Conservation (phyloP, 2,888 invertebrate species). For the Microdon myrmicae region DNA sequence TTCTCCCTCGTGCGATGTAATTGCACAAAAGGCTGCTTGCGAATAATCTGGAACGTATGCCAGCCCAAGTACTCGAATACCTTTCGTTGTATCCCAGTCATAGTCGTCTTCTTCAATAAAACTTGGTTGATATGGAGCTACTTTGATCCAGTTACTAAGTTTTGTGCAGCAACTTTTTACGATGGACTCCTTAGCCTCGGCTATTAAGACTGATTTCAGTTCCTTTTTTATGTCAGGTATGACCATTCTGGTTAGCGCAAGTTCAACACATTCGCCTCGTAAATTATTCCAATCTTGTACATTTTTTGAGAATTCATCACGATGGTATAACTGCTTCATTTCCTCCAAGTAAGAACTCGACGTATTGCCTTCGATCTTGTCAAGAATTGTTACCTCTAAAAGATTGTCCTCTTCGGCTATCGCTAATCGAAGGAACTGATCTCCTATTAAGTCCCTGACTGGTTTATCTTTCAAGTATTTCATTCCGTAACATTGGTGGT, state of each 20-base stretch:
- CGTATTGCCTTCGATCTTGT: conserved; percentile 82
- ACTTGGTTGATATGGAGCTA: conserved; percentile 76
- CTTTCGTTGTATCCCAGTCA: conserved; percentile 84
- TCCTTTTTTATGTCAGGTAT: conserved; percentile 91
- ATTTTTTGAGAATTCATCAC: conserved; percentile 93
- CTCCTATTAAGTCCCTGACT: conserved; percentile 85
- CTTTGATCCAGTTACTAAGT: conserved; percentile 89
- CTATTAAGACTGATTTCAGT: conserved; percentile 78
- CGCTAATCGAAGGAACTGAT: conserved; percentile 86
- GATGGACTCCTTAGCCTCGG: conserved; percentile 89
- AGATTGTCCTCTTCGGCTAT: conserved; percentile 86
- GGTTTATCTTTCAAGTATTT: conserved; percentile 95
- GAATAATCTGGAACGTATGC: conserved; percentile 87
- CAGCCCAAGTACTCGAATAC: conserved; percentile 86
- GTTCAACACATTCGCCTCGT: conserved; percentile 86
- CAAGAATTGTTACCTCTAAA: conserved; percentile 77
- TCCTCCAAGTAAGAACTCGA: conserved; percentile 85
- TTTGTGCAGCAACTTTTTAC: conserved; percentile 86
- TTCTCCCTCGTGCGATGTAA: conserved; percentile 90
- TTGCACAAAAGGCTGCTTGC: conserved; percentile 87
- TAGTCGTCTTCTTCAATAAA: conserved; percentile 85
- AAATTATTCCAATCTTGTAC: conserved; percentile 96
- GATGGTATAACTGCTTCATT: conserved; percentile 74
- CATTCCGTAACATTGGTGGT: conserved; percentile 85
- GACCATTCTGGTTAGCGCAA: conserved; percentile 87